Base-by-base conservation (phyloP, 2,888 invertebrate species). In the Melanargia galathea region DNA sequence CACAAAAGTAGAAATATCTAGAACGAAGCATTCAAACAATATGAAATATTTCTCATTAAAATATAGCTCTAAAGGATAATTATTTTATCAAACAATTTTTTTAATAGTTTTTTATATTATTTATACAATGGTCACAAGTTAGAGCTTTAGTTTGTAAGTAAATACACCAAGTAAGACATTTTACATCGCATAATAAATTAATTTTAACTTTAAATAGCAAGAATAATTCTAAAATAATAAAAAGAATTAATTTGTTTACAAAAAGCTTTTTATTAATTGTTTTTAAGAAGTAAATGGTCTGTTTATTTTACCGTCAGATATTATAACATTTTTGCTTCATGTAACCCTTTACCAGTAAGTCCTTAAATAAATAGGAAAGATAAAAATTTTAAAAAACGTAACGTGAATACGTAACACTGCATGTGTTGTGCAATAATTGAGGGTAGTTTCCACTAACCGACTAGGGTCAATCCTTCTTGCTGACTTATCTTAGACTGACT, bases 401-500 rank as follows among this genome's bases (percentile, higher is more conserved):
- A 84, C 84, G 76, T 80, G 78, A 77, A 90, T 90, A 87, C 88
- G 87, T 89, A 68, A 90, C 85, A 79, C 81, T 82, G 82, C 81
- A 85, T 84, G 88, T 86, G 90, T 87, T 87, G 88, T 90, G 89
- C 88, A 90, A 89, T 90, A 90, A 87, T 84, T 78, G 71, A 84
- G 79, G 65, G 80, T 90, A 90, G 86, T 70, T 77, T 79, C 81
- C 77, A 75, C 70, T 81, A 81, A 80, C 77, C 75, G 74, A 73
- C 73, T 87, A 86, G 83, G 77, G 75, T 74, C 73, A 63, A 64
- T 65, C 71, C 82, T 85, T 85, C 84, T 84, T 79, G 87, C 86
- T 84, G 88, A 81, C 82, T 87, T 85, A 81, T 80, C 76, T 71
- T 61, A 66, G 63, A 66, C 55, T 64, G 66, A 62, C 62, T 60